Evolutionary conservation across 1,140 invertebrate genomes (phyloP).

Genomic region (Euura lappo): DNA sequence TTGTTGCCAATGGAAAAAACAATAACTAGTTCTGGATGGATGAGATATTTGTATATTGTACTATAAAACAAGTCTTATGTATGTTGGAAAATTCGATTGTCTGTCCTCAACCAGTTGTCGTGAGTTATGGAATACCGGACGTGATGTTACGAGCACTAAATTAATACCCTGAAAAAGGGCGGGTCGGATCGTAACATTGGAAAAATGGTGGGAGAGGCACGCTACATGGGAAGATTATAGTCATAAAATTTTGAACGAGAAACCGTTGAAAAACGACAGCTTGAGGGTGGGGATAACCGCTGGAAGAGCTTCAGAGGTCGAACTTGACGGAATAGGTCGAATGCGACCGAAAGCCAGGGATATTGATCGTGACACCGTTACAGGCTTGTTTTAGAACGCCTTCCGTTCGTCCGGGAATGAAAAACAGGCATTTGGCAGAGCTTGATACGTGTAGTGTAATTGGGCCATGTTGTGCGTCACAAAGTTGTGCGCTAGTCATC

Average conservation of each 20-base stretch:
- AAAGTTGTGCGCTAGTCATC: not conserved
- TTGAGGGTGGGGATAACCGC: not conserved
- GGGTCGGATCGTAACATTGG: not conserved
- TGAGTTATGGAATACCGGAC: too few species aligned
- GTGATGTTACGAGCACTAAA: too few species aligned
- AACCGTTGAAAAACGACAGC: conserved; percentile 1
- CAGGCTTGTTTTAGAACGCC: not conserved
- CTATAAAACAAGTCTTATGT: too few species aligned
- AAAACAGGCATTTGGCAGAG: not conserved
- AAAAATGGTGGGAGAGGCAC: not conserved
- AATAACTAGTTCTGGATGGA: too few species aligned
- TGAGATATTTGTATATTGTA: too few species aligned
- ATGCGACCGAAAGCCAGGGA: conserved; percentile 21
- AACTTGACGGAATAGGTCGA: conserved; percentile 29
- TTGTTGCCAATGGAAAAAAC: too few species aligned
- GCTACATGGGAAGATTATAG: not conserved
- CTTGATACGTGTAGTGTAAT: not conserved
- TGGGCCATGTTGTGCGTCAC: conserved; percentile 4
- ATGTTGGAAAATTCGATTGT: too few species aligned
- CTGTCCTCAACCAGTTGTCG: too few species aligned
- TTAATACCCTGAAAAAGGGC: too few species aligned
- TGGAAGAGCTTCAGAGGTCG: conserved; percentile 22
- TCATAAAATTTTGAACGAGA: not conserved
- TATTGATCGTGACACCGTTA: conserved; percentile 13
- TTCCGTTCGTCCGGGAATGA: not conserved